These are phyloP conservation scores for Tonatia bakeri DNA, from an alignment of 2,113 vertebrate species.

Conservation along the genomic window DNA sequence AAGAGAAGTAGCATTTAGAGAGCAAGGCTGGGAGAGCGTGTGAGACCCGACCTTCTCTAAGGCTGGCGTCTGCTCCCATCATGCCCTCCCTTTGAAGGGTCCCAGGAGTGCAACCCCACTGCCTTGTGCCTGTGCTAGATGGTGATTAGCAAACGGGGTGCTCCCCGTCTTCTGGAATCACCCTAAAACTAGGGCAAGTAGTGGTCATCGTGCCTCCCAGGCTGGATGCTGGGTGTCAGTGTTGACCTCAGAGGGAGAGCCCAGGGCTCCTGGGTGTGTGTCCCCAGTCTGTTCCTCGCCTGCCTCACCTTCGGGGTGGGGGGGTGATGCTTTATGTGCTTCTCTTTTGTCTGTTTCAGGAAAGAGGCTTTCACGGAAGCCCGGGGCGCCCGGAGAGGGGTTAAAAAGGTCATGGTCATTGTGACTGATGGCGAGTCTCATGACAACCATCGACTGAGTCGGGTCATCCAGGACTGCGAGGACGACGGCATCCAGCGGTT, in stretches of 20 bases:
- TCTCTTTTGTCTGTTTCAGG: conserved; percentile 77
- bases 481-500: conserved; percentile 91
- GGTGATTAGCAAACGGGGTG: neutral
- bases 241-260: neutral
- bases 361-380: conserved; percentile 91
- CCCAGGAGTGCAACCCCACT: neutral
- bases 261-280: neutral
- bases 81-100: neutral
- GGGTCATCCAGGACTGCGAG: conserved; percentile 87
- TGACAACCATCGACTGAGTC: conserved; percentile 83
- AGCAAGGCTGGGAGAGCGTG: neutral
- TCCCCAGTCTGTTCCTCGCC: neutral
- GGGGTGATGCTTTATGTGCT: neutral
- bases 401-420: conserved; percentile 97
- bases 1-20: too few species aligned
- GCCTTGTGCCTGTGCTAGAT: neutral
- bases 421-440: conserved; percentile 98
- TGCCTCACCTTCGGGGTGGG: neutral
- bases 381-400: conserved; percentile 88
- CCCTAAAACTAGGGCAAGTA: neutral
- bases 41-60: neutral
- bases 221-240: neutral
- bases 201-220: neutral
- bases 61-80: neutral
- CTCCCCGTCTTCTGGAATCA: neutral